Base-by-base conservation (phyloP, 1,140 invertebrate genomes). In the Babylonia areolata region DNA sequence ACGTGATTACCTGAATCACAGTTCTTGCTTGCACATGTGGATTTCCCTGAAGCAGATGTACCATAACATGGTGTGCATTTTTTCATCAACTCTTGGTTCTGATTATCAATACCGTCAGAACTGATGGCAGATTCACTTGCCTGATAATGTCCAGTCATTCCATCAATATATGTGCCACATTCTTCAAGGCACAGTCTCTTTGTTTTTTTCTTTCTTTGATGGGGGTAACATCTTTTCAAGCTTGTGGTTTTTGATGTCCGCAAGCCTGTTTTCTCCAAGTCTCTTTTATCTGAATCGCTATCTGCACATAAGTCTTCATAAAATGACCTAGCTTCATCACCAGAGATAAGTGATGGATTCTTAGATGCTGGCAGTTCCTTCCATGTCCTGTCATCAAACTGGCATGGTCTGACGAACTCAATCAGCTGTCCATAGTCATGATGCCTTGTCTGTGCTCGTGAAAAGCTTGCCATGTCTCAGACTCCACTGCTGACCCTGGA, bases 291-390 rank as follows among this genome's bases (percentile, higher is more conserved):
- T 40, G 11, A 5, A 2, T 37, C 17, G 23, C 31, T 28, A 39
- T 77, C 37, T 37, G 33, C 20, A 1, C 87, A 54, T 28, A 89
- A 31, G 51, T 87, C 64, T 87, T 90, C 88, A 87, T 89, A 90
- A 75, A 90, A 90, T 6, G 77, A 40, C 77, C 85, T 90, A 1
- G 83, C 86, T 54, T 90, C 87, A 58, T 87, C 75, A 33, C 89
- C 89, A 86, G 75, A 85, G 42, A 88, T 83, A 17, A 39, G 2
- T 85, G 83, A 75, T 31, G 3, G 46, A 15, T 37, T 17, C 20
- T 28, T 9, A n/a, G 40, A 37, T 64, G 71, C n/a, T 77, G 40
- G 23, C 6, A 9, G 5, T 15, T 31, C 15, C 33, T 58, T n/a
- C 46, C 3, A 46, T 35, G 20, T 17, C 5, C n/a, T 54, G 28